Base-by-base conservation (phyloP, 2,888 invertebrate species). In the Monopis laevigella region DNA sequence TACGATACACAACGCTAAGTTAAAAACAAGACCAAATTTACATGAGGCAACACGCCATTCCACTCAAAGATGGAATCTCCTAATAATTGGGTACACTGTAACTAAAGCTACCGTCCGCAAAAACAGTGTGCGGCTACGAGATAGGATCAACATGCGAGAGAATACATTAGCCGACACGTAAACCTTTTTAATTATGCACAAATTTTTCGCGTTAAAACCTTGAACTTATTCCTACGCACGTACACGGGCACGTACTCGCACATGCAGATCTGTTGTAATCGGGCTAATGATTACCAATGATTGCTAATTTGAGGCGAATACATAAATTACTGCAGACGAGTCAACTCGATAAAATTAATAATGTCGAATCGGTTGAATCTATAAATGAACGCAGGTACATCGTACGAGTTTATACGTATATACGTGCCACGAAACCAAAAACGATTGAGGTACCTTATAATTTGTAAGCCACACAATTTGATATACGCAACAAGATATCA, bases 91-190 rank as follows among this genome's bases (percentile, higher is more conserved):
- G 56, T 62, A 55, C 51, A 51, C 54, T 35, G 40, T 35, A 53
- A 54, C 60, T 58, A 61, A 62, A 58, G 58, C 57, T 54, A 52
- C 50, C 51, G 47, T 48, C 55, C 55, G 51, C 50, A 59, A 60
- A 57, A 62, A 40, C 40, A 43, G 43, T 18, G 24, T 12, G 55
- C 53, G 55, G 52, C 53, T 48, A 52, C 55, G 42, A 53, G 71
- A 73, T 74, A 65, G 51, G 46, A 72, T 71, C 72, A 56, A 62
- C 69, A 67, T 66, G 65, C 70, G 51, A 65, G 57, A 58, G 65
- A 65, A 64, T 61, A 65, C 55, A 64, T 65, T 63, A 63, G 57
- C 43, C 7, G 19, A 26, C 64, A 64, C 58, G 63, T 65, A 59
- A 67, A 60, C 58, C 55, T 56, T 58, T 59, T 57, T 63, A 65